Evolutionary conservation across 53 echinoderm and acorn worm species (phyloP).

Genomic region (Antedon mediterranea): DNA sequence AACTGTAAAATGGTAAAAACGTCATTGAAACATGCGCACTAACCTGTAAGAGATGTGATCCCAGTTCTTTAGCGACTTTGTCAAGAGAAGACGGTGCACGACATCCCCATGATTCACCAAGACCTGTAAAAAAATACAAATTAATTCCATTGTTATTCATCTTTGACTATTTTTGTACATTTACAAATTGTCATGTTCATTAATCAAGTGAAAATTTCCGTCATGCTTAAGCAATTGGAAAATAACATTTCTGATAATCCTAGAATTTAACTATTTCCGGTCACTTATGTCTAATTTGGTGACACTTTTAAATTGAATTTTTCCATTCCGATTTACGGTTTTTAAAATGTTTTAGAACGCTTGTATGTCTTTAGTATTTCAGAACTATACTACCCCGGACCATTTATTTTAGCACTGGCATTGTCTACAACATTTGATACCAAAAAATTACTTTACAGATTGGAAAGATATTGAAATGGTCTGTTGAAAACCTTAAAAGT

Average conservation of each 20-base stretch:
- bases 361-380: too few species aligned
- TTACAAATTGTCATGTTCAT: neutral
- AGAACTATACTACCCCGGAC: too few species aligned
- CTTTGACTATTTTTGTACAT: neutral
- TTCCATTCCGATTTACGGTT: neutral
- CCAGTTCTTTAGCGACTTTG: constrained; percentile 79
- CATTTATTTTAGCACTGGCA: too few species aligned
- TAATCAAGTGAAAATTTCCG: neutral
- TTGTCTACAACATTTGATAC: too few species aligned
- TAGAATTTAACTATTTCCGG: neutral
- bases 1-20: too few species aligned
- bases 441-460: too few species aligned
- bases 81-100: constrained; percentile 43
- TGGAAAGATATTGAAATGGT: too few species aligned
- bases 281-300: neutral
- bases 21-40: constrained; percentile 5
- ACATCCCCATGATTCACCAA: constrained; percentile 95
- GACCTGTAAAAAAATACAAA: constrained; percentile 34
- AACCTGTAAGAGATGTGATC: constrained; percentile 95
- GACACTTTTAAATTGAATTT: neutral
- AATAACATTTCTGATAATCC: neutral
- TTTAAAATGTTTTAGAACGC: too few species aligned
- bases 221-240: neutral
- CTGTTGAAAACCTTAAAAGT: too few species aligned
- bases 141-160: neutral